Conservation (phyloP, 2,113 vertebrate genomes). For the Pygoscelis adeliae region DNA sequence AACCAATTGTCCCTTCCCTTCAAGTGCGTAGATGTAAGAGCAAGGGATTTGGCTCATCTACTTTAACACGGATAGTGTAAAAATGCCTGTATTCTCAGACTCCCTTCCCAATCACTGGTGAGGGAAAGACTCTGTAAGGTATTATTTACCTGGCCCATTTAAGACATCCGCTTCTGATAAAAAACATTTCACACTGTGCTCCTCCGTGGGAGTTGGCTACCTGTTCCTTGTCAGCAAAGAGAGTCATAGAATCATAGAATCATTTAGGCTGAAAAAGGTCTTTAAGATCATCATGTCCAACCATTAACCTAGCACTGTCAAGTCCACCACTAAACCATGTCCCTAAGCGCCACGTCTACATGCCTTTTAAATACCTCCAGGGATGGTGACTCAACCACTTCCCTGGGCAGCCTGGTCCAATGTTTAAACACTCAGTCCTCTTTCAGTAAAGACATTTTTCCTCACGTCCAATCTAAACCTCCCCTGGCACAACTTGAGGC, state of each 20-base stretch:
- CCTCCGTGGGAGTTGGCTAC: rapidly evolving
- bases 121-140: background rate
- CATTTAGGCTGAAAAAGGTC: background rate
- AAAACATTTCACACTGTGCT: background rate
- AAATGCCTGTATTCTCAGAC: background rate
- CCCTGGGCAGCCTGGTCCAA: too few species aligned
- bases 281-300: background rate
- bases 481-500: too few species aligned
- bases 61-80: background rate
- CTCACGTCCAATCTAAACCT: too few species aligned
- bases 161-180: background rate
- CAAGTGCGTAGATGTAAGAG: background rate
- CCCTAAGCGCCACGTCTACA: too few species aligned
- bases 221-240: background rate
- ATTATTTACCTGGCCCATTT: background rate
- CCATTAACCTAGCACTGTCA: background rate
- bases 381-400: too few species aligned
- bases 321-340: background rate
- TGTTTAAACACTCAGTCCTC: too few species aligned
- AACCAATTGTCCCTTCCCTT: background rate
- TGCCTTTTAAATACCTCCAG: too few species aligned
- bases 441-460: too few species aligned
- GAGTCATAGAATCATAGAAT: background rate
- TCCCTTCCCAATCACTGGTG: background rate
- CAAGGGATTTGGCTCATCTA: background rate